A percentile compares a stretch with the other conserved stretches of the same genome.
These are phyloP conservation scores for Picathartes gymnocephalus DNA, from an alignment of 2,113 vertebrate species.

Conservation along the genomic window DNA sequence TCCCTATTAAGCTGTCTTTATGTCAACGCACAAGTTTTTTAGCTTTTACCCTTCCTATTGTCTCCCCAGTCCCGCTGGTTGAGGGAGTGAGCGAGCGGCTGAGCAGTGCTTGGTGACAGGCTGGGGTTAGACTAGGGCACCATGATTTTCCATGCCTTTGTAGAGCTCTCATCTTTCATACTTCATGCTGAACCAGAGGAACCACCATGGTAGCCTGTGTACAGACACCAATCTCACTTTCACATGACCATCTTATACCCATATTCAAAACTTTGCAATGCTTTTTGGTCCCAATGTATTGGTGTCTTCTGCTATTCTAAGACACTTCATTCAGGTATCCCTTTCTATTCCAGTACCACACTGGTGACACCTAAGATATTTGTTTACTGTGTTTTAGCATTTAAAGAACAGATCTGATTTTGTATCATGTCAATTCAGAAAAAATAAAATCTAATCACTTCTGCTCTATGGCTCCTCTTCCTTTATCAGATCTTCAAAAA, in stretches of 20 bases:
- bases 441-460: neutral
- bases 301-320: neutral
- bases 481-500: neutral
- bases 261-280: neutral
- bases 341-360: neutral
- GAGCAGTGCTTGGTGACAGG: neutral
- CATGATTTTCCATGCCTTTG: neutral
- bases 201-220: accelerated
- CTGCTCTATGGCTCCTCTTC: neutral
- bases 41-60: neutral
- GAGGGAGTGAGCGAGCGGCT: accelerated
- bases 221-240: neutral
- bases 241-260: neutral
- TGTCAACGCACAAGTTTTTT: neutral
- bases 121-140: neutral
- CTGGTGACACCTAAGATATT: neutral
- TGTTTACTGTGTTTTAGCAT: neutral
- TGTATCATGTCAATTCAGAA: neutral
- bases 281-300: neutral
- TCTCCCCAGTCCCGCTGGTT: neutral
- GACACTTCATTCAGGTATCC: neutral
- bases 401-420: neutral
- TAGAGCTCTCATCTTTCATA: neutral
- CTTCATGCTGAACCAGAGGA: neutral
- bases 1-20: neutral